Percentiles rank a stretch among this genome's conserved stretches.
Evolutionary conservation across 2,797 vertebrate genomes (phyloP).

Genomic region (Erithacus rubecula): DNA sequence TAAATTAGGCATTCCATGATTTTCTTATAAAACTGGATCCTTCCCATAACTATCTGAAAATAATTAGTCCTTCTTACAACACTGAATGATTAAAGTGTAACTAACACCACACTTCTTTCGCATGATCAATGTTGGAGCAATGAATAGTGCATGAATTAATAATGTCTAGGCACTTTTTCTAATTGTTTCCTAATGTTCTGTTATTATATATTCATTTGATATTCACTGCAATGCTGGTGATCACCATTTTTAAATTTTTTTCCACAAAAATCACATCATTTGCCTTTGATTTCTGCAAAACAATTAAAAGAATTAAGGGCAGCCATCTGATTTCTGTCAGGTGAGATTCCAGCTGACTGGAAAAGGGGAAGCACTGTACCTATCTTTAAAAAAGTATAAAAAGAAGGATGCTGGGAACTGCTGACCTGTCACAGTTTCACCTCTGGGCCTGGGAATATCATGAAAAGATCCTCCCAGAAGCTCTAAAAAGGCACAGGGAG

Average conservation of each 20-base stretch:
- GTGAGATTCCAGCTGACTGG: neutral
- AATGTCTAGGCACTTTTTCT: slow-evolving; percentile 66
- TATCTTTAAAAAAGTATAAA: neutral
- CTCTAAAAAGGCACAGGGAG: neutral
- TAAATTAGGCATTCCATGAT: neutral
- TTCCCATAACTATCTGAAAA: slow-evolving; percentile 16
- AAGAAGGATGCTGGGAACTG: neutral
- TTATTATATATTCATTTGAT: slow-evolving; percentile 63
- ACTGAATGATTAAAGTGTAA: slow-evolving; percentile 49
- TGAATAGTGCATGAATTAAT: slow-evolving; percentile 63
- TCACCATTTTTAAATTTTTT: slow-evolving; percentile 42
- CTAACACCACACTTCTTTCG: slow-evolving; percentile 59
- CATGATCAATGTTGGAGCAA: slow-evolving; percentile 59
- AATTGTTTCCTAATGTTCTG: slow-evolving; percentile 65
- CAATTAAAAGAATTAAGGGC: neutral
- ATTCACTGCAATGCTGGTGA: slow-evolving; percentile 13
- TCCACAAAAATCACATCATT: neutral
- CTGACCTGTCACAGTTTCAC: neutral
- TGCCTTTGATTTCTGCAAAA: neutral
- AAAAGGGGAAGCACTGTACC: neutral
- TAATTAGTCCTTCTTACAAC: slow-evolving; percentile 53
- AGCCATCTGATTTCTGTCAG: neutral
- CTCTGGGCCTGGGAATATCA: neutral
- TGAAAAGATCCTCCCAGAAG: neutral
- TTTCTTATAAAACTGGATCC: neutral